Evolutionary conservation across 2,113 vertebrate species (phyloP), one percentile per base, ranked within the genome.

Genomic region (Bubo scandiacus): DNA sequence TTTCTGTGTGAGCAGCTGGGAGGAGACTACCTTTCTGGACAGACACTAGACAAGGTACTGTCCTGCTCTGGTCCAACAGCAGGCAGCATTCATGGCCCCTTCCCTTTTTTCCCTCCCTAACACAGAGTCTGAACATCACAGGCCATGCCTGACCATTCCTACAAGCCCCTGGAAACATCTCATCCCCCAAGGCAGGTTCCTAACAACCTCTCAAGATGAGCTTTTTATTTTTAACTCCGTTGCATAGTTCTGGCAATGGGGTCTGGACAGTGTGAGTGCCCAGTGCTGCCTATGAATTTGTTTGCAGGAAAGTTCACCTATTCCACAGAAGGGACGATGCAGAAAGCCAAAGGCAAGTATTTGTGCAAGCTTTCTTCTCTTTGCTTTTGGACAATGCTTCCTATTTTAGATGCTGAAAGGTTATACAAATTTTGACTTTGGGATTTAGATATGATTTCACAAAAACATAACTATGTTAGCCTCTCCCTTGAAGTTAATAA

Each of bases 21-120:
- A 90, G 38, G 32, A 70, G n/a, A 47, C 36, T 70, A 12, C 10
- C 17, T 67, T 81, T 68, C 38, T 21, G 5, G 22, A 19, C 7
- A 88, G 22, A 62, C 9, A 5, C 11, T 27, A 27, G 40, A 16
- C 9, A 62, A 82, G 54, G 17, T 36, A 23, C 34, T 61, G 16
- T 59, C n/a, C 66, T 45, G 21, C 34, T 79, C 27, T 49, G 20
- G 17, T 70, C 66, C 47, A 52, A 18, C 6, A 36, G 3, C 36
- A 52, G 34, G n/a, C 40, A 57, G 7, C 4, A 6, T 29, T 34
- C 1, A 0, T 42, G 14, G 6, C 29, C 38, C 19, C 7, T 62
- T 82, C 11, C 34, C 12, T n/a, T 29, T 59, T 42, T 62, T 52
- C 25, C 15, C 3, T 57, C 40, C 5, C 0, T 42, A 27, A 36